phyloP scores from a whole-genome alignment of 92 coral and sea anemone species.

The Epizoanthus scotinus region DNA sequence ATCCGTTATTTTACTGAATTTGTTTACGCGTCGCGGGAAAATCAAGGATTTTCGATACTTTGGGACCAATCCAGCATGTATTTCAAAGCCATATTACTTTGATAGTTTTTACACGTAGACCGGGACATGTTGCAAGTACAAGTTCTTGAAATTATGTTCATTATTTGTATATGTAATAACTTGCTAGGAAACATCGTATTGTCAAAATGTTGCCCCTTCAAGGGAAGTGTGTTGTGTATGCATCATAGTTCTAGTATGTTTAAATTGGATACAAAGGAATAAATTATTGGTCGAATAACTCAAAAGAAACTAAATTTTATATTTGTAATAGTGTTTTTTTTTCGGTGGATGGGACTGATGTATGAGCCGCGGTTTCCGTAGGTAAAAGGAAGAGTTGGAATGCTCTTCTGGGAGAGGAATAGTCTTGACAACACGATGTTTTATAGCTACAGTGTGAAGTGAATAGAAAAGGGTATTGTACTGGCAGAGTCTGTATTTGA shows the following conservation, averaged over 20 bases:
- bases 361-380: no score
- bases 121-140: not conserved
- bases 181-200: conserved; percentile 1
- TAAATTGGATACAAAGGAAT: no score
- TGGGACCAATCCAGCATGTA: not conserved
- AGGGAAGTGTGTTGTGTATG: no score
- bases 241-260: no score
- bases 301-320: no score
- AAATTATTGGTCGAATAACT: no score
- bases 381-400: not conserved
- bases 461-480: not conserved
- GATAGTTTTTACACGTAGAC: conserved; percentile 1
- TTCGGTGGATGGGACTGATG: no score
- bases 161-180: not conserved
- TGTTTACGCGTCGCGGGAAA: no score
- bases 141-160: conserved; percentile 11
- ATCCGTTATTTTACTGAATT: no score
- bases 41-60: no score
- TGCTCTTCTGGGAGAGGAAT: not conserved
- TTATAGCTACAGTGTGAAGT: not conserved
- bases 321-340: no score
- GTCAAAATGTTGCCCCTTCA: not conserved
- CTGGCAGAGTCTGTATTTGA: no score
- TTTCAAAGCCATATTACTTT: not conserved
- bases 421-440: not conserved